Base-by-base conservation (phyloP, 2,113 vertebrate species). In the Rhea pennata region DNA sequence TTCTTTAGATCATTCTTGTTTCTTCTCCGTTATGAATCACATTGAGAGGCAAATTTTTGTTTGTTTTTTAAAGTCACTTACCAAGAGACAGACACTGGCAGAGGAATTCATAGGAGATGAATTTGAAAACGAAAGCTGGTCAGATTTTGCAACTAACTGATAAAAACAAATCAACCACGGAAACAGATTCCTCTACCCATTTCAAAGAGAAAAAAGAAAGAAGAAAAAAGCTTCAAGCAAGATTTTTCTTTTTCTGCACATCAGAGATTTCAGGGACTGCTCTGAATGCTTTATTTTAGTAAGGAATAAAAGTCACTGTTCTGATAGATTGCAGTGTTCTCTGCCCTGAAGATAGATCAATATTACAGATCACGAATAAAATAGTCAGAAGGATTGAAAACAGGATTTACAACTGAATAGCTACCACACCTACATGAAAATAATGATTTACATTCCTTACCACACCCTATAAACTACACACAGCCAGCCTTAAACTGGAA, bases 371-470 rank as follows among this genome's bases (percentile, higher is more conserved):
- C 91, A 90, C 94, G 95, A 96, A 96, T 93, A 92, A 96, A 97
- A 95, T 36, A 96, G 88, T 92, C 88, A 95, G 95, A 90, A 88
- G 90, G 92, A 93, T 77, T 92, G 96, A 96, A 95, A 96, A 96
- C 91, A 95, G 95, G 94, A 96, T 96, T 97, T 95, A 97, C 94
- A 95, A 93, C 96, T 85, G 94, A 96, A 94, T 82, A 93, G 92
- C 91, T 87, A 91, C 95, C 96, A 91, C 96, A 95, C 95, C 96
- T 96, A 94, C 77, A 53, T 12, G 71, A 97, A 96, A 97, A 96
- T 96, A 96, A 93, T 95, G 91, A 95, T 97, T 96, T 97, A 91
- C 94, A 96, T 96, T 97, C 95, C 94, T 96, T 87, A 92, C 96
- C 94, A 92, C 95, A 79, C 95, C 96, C 94, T 77, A 85, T 70